Percentiles rank a stretch among this genome's conserved stretches.
Evolutionary conservation across 2,888 invertebrate genomes (phyloP).

Genomic region (Mylabris sibirica): DNA sequence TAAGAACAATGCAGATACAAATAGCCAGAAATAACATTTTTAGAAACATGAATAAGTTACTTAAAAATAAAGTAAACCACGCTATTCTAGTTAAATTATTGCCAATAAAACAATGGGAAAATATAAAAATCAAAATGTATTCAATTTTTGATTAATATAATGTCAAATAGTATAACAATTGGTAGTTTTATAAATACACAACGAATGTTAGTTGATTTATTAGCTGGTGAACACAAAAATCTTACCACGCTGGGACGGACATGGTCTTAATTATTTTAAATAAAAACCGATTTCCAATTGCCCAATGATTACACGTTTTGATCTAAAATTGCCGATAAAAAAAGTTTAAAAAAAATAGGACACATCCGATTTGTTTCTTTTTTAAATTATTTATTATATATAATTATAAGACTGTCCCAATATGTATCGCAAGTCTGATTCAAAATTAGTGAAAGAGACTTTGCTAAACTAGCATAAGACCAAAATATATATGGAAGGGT

Average conservation of each 20-base stretch:
- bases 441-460: constrained; percentile 41
- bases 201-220: constrained; percentile 15
- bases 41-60: constrained; percentile 38
- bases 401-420: constrained; percentile 15
- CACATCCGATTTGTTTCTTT: constrained; percentile 22
- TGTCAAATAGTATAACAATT: constrained; percentile 8
- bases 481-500: constrained; percentile 56
- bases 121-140: constrained; percentile 24
- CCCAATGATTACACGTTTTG: neutral
- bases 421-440: constrained; percentile 32
- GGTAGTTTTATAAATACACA: too few relatives aligned
- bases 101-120: constrained; percentile 33
- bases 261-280: constrained; percentile 29
- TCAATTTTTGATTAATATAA: constrained; percentile 23
- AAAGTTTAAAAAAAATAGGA: constrained; percentile 18
- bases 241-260: constrained; percentile 43
- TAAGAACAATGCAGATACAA: constrained; percentile 31
- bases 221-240: constrained; percentile 32
- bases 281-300: constrained; percentile 21
- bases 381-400: neutral
- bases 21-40: constrained; percentile 38
- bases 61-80: constrained; percentile 38
- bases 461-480: constrained; percentile 49
- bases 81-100: constrained; percentile 31
- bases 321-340: neutral